Evolutionary conservation across 2,797 vertebrate genomes (phyloP).

Genomic region (Hozukius guyotensis): DNA sequence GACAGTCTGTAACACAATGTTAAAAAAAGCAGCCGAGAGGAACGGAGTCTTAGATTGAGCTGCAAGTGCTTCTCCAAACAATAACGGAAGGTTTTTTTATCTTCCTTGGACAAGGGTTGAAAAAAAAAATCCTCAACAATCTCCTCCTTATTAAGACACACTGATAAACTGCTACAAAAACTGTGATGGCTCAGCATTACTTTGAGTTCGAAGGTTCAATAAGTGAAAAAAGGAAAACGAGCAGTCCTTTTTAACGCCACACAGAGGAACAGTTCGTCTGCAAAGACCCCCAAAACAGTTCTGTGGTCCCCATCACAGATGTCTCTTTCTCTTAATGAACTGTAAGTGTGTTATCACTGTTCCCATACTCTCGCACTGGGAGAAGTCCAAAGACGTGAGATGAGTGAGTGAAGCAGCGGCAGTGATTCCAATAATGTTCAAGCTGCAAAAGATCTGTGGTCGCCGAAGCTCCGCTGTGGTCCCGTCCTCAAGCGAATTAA

Average conservation of each 20-base stretch:
- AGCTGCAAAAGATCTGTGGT: conserved; percentile 12
- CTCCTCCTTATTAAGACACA: not conserved
- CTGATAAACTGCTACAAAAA: conserved; percentile 4
- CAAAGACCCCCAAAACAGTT: not conserved
- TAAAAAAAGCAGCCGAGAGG: not conserved
- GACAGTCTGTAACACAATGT: conserved; percentile 10
- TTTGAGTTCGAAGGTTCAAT: not conserved
- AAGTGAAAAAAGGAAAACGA: not conserved
- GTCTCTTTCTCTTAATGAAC: not conserved
- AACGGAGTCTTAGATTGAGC: not conserved
- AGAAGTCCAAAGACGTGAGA: not conserved
- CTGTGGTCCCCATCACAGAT: not conserved
- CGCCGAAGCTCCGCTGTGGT: not conserved
- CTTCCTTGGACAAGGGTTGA: not conserved
- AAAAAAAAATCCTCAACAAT: not conserved
- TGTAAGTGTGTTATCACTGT: not conserved
- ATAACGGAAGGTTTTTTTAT: not conserved
- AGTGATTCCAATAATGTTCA: not conserved
- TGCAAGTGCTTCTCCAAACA: conserved; percentile 52
- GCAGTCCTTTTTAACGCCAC: conserved; percentile 9
- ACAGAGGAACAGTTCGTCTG: not conserved
- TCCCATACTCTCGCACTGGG: not conserved
- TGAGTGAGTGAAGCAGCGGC: not conserved
- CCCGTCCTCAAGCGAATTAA: not conserved
- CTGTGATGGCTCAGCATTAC: not conserved